Evolutionary conservation across 2,888 invertebrate genomes (phyloP).

Genomic region (Brachyopa scutellaris): DNA sequence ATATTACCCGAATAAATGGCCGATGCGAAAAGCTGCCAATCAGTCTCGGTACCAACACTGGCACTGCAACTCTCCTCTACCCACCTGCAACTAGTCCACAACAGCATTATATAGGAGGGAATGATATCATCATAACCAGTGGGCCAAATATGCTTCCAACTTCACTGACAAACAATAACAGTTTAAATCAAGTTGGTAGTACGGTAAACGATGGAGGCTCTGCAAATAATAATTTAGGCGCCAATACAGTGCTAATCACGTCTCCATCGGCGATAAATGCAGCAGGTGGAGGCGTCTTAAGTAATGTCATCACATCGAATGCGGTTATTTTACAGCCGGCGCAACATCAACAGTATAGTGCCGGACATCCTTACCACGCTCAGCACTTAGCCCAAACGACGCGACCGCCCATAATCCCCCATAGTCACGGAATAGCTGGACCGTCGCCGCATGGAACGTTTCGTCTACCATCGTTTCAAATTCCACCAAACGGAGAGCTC

Average conservation of each 20-base stretch:
- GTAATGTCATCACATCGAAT: constrained; percentile 77
- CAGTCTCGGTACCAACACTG: constrained; percentile 75
- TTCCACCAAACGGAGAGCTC: constrained; percentile 83
- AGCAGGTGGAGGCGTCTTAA: constrained; percentile 73
- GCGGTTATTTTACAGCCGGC: constrained; percentile 75
- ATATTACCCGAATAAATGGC: constrained; percentile 79
- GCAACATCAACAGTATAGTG: constrained; percentile 77
- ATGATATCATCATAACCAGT: constrained; percentile 73
- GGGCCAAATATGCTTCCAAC: constrained; percentile 74
- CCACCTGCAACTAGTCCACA: constrained; percentile 72
- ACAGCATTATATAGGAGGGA: constrained; percentile 74
- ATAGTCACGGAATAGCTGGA: constrained; percentile 77
- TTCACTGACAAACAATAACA: constrained; percentile 74
- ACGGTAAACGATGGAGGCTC: constrained; percentile 55
- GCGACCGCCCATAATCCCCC: constrained; percentile 77
- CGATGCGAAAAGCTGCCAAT: constrained; percentile 76
- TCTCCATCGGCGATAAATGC: constrained; percentile 77
- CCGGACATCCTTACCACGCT: constrained; percentile 79
- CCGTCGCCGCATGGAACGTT: constrained; percentile 76
- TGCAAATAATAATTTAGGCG: constrained; percentile 73
- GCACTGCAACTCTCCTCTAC: constrained; percentile 55
- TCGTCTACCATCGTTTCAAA: constrained; percentile 81
- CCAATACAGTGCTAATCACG: constrained; percentile 77
- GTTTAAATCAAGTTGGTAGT: constrained; percentile 59
- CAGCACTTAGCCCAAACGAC: constrained; percentile 76